phyloP scores from a whole-genome alignment of 1,140 invertebrate genomes.

The Popillia japonica region DNA sequence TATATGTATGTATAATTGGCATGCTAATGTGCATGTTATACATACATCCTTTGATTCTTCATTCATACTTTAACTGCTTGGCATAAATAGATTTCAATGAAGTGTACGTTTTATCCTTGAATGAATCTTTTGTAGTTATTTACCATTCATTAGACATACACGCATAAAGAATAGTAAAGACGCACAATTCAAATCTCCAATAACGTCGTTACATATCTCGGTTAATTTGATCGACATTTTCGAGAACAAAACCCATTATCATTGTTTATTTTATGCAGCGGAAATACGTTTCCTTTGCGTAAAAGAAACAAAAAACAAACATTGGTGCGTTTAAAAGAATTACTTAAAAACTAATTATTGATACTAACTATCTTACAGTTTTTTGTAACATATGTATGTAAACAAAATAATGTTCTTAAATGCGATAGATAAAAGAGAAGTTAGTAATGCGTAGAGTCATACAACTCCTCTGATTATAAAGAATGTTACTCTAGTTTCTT shows the following conservation, averaged over 20 bases:
- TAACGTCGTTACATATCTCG: neutral
- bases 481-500: neutral
- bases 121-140: conserved; percentile 1
- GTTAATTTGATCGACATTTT: conserved; percentile 13
- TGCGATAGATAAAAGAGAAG: neutral
- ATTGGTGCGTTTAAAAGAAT: no score
- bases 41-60: no score
- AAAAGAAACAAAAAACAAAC: no score
- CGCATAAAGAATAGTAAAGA: neutral
- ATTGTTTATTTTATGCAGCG: neutral
- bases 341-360: no score
- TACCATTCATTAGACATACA: neutral
- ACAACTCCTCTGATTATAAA: neutral
- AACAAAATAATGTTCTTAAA: no score
- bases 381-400: no score
- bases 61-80: no score
- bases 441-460: neutral
- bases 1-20: no score
- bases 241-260: neutral
- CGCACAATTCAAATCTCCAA: neutral
- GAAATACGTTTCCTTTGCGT: neutral
- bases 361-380: no score
- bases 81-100: no score
- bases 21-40: no score
- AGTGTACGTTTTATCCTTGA: neutral